phyloP scores from a whole-genome alignment of 2,888 invertebrate species.

The Thecophora atra region DNA sequence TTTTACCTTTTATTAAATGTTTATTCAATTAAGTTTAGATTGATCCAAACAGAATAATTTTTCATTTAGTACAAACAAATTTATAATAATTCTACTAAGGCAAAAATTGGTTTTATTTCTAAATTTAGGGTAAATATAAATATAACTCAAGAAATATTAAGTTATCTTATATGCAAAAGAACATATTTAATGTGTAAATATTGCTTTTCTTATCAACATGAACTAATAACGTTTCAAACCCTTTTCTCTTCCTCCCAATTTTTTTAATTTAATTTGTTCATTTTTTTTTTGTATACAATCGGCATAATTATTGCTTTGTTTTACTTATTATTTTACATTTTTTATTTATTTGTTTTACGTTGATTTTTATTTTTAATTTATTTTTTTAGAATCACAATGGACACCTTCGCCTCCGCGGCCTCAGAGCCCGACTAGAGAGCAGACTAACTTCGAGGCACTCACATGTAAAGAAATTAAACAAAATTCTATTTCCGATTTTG shows the following conservation, averaged over 20 bases:
- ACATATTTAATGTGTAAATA: slow-evolving; percentile 21
- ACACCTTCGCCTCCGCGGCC: slow-evolving; percentile 68
- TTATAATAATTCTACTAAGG: no score
- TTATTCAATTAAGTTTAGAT: no score
- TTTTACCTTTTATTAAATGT: no score
- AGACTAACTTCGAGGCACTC: slow-evolving; percentile 69
- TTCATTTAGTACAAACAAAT: no score
- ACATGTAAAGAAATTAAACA: slow-evolving; percentile 65
- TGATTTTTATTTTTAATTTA: slow-evolving; percentile 58
- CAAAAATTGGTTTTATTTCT: no score
- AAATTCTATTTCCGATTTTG: slow-evolving; percentile 35
- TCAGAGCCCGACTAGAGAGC: slow-evolving; percentile 68
- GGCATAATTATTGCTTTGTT: slow-evolving; percentile 40
- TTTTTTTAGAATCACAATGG: slow-evolving; percentile 68
- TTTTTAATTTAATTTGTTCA: slow-evolving; percentile 29
- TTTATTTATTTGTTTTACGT: slow-evolving; percentile 51
- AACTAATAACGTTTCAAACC: slow-evolving; percentile 59
- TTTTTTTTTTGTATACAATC: slow-evolving; percentile 36
- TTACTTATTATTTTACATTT: slow-evolving; percentile 45
- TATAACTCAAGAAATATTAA: no score
- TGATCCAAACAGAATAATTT: no score
- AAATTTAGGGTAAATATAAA: no score
- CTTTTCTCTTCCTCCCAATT: slow-evolving; percentile 42
- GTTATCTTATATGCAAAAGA: background rate
- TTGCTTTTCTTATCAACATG: slow-evolving; percentile 42